Evolutionary conservation across 1,140 invertebrate species (phyloP).

Genomic region (Papilio xuthus): DNA sequence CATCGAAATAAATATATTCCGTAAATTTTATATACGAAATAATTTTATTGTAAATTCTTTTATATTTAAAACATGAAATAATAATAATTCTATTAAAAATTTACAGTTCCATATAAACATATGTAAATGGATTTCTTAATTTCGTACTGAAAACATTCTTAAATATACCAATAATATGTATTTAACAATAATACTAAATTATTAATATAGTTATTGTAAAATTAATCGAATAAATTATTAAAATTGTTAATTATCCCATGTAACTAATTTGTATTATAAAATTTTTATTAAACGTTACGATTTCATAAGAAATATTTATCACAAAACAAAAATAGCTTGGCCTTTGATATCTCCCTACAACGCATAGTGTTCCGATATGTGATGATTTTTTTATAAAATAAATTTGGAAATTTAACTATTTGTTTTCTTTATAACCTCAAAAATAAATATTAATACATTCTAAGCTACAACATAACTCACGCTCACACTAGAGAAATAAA

Average conservation of each 20-base stretch:
- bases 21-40: too few relatives aligned
- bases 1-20: too few relatives aligned
- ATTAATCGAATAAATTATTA: background rate
- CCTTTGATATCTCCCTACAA: constrained; percentile 48
- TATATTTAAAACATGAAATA: too few relatives aligned
- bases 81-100: too few relatives aligned
- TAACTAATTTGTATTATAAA: constrained; percentile 8
- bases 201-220: background rate
- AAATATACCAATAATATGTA: background rate
- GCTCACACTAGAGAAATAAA: too few relatives aligned
- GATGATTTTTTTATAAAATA: constrained; percentile 54
- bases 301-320: background rate
- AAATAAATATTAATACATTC: too few relatives aligned
- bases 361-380: constrained; percentile 54
- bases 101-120: too few relatives aligned
- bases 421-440: constrained; percentile 39
- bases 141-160: too few relatives aligned
- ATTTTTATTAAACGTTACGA: background rate
- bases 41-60: too few relatives aligned
- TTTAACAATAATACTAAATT: background rate
- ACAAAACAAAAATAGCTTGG: constrained; percentile 46
- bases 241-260: background rate
- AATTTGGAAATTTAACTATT: constrained; percentile 41
- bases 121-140: too few relatives aligned
- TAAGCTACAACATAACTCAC: too few relatives aligned